Base-by-base conservation (phyloP, 2,888 invertebrate genomes). In the Biston betularia region DNA sequence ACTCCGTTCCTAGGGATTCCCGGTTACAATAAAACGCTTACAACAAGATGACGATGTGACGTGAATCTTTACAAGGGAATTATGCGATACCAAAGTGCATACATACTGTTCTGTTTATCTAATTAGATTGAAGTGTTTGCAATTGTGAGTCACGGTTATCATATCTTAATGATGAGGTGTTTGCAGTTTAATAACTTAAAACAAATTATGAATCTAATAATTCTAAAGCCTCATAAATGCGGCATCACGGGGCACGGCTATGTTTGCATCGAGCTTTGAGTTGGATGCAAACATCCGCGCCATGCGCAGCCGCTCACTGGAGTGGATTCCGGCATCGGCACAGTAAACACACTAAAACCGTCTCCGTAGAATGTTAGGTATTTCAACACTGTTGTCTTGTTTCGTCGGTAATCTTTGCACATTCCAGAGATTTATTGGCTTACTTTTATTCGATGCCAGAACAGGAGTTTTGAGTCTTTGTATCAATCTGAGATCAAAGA, bases 291-390 rank as follows among this genome's bases (percentile, higher is more conserved):
- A 56, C 56, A 56, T 46, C 49, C 54, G 50, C 60, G 57, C 63
- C 53, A 34, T 45, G 49, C 57, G 44, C 57, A 40, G 45, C 52
- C 48, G 15, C 14, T 34, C 14, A 6, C 24, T 24, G 48, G 8
- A 34, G 38, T 55, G 59, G 60, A 68, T 63, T 65, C 63, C 34
- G 60, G 52, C 63, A 55, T 52, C 34, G 60, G 58, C 49, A 15
- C 52, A 49, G 40, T 66, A 61, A 68, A 68, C 61, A 58, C 57
- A 42, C 64, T 64, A 57, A 65, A 65, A 58, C 38, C 60, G 33
- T 46, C 40, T 52, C 42, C 14, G 35, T 11, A 12, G n/a, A 56
- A 56, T 55, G n/a, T 49, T 50, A n/a, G 38, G 50, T 58, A 62
- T 58, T 57, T 46, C 58, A 46, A 46, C 58, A 50, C 35, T 45